Percentiles rank a stretch among this genome's conserved stretches.
phyloP scores from a whole-genome alignment of 2,888 invertebrate genomes.

The Calliopum simillimum region DNA sequence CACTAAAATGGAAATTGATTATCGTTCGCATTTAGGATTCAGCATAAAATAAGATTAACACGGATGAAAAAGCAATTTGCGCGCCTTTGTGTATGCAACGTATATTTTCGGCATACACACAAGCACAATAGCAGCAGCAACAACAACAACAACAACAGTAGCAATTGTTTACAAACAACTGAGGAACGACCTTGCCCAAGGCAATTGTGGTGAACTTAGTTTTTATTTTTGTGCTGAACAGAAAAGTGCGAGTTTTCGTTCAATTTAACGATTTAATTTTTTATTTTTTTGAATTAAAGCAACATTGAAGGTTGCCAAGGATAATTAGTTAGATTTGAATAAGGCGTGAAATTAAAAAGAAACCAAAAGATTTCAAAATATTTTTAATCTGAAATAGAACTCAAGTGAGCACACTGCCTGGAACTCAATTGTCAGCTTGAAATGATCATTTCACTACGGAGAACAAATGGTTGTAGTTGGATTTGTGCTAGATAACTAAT shows the following conservation, averaged over 20 bases:
- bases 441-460: too few relatives aligned
- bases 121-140: conserved; percentile 32
- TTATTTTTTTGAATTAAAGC: too few relatives aligned
- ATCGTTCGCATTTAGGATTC: conserved; percentile 4
- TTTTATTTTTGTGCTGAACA: background rate
- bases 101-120: conserved; percentile 18
- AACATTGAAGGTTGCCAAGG: too few relatives aligned
- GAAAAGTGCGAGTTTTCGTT: background rate
- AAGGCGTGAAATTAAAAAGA: too few relatives aligned
- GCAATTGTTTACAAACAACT: background rate
- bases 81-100: conserved; percentile 8
- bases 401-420: too few relatives aligned
- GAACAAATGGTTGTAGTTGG: too few relatives aligned
- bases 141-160: conserved; percentile 12
- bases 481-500: too few relatives aligned
- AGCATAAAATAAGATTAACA: conserved; percentile 24
- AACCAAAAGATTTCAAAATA: too few relatives aligned
- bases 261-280: too few relatives aligned
- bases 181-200: background rate
- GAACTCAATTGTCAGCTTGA: too few relatives aligned
- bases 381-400: too few relatives aligned
- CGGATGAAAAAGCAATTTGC: conserved; percentile 29
- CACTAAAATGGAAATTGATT: conserved; percentile 26
- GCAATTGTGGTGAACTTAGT: background rate
- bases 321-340: too few relatives aligned